Conservation (phyloP, 2,113 vertebrate genomes). For the Apeltes quadracus region DNA sequence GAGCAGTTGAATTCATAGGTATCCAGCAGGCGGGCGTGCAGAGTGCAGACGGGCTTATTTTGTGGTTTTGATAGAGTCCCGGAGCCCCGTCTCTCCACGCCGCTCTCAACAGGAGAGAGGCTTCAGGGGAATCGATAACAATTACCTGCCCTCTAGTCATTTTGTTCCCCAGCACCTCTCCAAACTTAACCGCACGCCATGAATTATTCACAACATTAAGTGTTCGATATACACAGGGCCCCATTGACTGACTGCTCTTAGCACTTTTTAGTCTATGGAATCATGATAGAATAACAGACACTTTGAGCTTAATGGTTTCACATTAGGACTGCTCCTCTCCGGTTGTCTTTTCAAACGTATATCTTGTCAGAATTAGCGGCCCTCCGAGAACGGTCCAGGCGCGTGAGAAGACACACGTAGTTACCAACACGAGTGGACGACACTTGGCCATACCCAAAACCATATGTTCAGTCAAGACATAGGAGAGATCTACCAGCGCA, state of each 20-base stretch:
- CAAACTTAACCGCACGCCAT: conserved; percentile 78
- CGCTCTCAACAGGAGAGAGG: conserved; percentile 77
- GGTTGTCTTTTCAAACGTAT: conserved; percentile 30
- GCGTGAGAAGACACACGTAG: conserved; percentile 44
- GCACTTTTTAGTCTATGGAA: conserved; percentile 70
- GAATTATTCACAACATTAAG: conserved; percentile 82
- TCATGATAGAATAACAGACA: conserved; percentile 71
- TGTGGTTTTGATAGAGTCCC: conserved; percentile 82
- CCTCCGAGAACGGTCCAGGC: conserved; percentile 16
- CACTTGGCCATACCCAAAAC: conserved; percentile 36
- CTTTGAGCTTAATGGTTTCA: conserved; percentile 67
- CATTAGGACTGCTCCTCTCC: conserved; percentile 51
- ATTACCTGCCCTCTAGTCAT: conserved; percentile 81
- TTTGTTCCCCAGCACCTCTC: conserved; percentile 79
- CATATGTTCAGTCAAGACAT: conserved; percentile 47
- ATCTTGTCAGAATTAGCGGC: conserved; percentile 40
- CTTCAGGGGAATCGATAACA: conserved; percentile 79
- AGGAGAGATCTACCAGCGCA: conserved; percentile 39
- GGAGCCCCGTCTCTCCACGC: conserved; percentile 67
- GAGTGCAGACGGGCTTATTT: conserved; percentile 74
- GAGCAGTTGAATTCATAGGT: conserved; percentile 76
- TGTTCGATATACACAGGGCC: conserved; percentile 75
- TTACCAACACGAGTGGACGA: conserved; percentile 11
- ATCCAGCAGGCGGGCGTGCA: conserved; percentile 68
- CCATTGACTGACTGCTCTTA: conserved; percentile 76